A percentile compares a stretch with the other conserved stretches of the same genome.
These are phyloP conservation scores for Lordiphosa stackelbergi DNA, from an alignment of 1,140 invertebrate species.

Conservation along the genomic window DNA sequence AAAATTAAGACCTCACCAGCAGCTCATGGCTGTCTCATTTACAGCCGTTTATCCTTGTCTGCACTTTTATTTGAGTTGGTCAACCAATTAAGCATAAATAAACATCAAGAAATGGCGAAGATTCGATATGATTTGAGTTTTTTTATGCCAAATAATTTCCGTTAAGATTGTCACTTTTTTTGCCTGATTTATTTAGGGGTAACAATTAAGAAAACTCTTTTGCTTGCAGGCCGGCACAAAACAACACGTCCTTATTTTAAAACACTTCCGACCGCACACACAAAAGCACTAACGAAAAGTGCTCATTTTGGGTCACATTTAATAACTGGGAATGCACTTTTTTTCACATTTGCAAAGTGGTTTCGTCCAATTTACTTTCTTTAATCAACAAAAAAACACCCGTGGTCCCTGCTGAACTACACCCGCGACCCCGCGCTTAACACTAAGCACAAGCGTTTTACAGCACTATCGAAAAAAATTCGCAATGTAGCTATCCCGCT, in stretches of 20 bases:
- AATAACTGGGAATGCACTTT: slow-evolving; percentile 9
- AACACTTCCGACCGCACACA: slow-evolving; percentile 12
- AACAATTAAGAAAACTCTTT: slow-evolving; percentile 37
- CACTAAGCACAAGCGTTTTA: slow-evolving; percentile 20
- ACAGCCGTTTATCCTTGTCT: slow-evolving; percentile 8
- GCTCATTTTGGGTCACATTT: slow-evolving; percentile 23
- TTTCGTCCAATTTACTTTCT: slow-evolving; percentile 51
- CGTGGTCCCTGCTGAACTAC: slow-evolving; percentile 57
- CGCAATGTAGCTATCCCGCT: slow-evolving; percentile 40
- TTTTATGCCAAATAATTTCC: too few species aligned
- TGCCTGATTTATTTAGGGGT: slow-evolving; percentile 6
- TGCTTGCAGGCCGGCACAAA: slow-evolving; percentile 55
- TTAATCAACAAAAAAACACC: slow-evolving; percentile 38
- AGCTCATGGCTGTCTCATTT: slow-evolving; percentile 6
- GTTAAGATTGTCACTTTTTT: slow-evolving; percentile 33
- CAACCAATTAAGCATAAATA: slow-evolving; percentile 3
- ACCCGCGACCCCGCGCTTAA: slow-evolving; percentile 42
- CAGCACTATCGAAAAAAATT: slow-evolving; percentile 49
- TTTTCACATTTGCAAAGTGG: slow-evolving; percentile 40
- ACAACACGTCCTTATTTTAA: slow-evolving; percentile 30
- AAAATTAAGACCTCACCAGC: slow-evolving; percentile 22
- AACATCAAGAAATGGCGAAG: slow-evolving; percentile 25
- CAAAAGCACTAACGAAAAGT: slow-evolving; percentile 4
- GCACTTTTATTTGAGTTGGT: slow-evolving; percentile 4
- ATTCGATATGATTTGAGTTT: slow-evolving; percentile 1